A percentile compares a stretch with the other conserved stretches of the same genome.
These are phyloP conservation scores for Biston stratarius DNA, from an alignment of 2,888 invertebrate species.

Conservation along the genomic window DNA sequence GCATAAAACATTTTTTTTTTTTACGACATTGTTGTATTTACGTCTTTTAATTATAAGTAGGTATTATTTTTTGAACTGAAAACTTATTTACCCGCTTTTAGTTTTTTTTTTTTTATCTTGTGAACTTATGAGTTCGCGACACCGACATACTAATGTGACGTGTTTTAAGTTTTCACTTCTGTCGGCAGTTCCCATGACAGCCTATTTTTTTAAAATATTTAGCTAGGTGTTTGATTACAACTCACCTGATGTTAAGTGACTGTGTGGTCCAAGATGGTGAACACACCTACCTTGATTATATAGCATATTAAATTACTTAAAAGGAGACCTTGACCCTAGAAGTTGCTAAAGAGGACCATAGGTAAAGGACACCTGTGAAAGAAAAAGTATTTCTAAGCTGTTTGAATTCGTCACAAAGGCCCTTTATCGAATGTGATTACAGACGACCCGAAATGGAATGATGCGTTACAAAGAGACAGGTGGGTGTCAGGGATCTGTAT, in stretches of 20 bases:
- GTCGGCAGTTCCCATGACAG: too few relatives aligned
- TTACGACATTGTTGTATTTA: too few relatives aligned
- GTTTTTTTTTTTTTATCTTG: constrained; percentile 3
- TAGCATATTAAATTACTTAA: constrained; percentile 6
- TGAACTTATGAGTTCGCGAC: too few relatives aligned
- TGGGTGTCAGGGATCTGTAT: constrained; percentile 31
- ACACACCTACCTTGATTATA: too few relatives aligned
- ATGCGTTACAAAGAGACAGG: constrained; percentile 46
- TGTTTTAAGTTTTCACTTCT: background rate
- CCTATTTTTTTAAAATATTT: too few relatives aligned
- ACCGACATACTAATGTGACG: constrained; percentile 15
- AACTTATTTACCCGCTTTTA: too few relatives aligned
- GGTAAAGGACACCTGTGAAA: constrained; percentile 43
- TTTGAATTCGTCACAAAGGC: constrained; percentile 47
- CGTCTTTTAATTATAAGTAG: too few relatives aligned
- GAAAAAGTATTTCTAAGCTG: constrained; percentile 47
- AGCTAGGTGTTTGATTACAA: too few relatives aligned
- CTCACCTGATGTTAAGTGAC: too few relatives aligned
- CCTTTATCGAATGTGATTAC: constrained; percentile 49
- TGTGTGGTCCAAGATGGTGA: too few relatives aligned
- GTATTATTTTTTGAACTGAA: too few relatives aligned
- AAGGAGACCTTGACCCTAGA: constrained; percentile 28
- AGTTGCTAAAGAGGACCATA: constrained; percentile 21
- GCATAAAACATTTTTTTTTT: too few relatives aligned
- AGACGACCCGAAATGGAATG: constrained; percentile 52